These are phyloP conservation scores for Lichenostomus cassidix DNA, from an alignment of 2,113 vertebrate genomes.

Conservation along the genomic window DNA sequence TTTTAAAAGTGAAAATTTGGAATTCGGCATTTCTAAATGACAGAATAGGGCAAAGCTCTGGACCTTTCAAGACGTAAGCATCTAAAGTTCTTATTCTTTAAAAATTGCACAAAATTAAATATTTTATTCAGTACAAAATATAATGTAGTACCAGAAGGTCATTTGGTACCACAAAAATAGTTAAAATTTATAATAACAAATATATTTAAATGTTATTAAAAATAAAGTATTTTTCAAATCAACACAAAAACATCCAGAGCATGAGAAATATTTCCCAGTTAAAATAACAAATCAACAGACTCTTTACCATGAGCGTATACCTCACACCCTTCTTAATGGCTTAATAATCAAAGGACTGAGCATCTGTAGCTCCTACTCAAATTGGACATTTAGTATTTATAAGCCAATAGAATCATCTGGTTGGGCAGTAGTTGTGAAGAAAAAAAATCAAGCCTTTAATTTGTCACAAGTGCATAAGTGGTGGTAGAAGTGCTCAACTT, in stretches of 20 bases:
- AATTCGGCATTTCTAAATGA: not conserved
- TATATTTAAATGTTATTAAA: not conserved
- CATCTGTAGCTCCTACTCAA: conserved; percentile 9
- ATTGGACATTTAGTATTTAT: not conserved
- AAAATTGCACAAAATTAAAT: not conserved
- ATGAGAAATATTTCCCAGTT: not conserved
- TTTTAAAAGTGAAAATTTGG: not conserved
- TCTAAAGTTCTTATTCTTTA: not conserved
- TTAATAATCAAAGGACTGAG: not conserved
- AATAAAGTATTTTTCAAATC: not conserved
- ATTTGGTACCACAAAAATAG: not conserved
- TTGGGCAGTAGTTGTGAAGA: not conserved
- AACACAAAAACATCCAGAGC: not conserved
- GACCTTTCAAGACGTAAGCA: not conserved
- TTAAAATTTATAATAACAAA: not conserved
- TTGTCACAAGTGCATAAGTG: not conserved
- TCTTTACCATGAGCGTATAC: not conserved
- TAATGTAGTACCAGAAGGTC: not conserved
- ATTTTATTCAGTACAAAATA: not conserved
- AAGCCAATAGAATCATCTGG: not conserved
- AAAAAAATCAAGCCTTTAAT: not conserved
- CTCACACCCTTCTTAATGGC: not conserved
- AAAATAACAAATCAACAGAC: not conserved
- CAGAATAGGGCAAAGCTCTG: not conserved
- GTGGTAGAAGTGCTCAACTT: not conserved